Base-by-base conservation (phyloP, 2,888 invertebrate genomes). In the Scrobipalpa atriplicella region DNA sequence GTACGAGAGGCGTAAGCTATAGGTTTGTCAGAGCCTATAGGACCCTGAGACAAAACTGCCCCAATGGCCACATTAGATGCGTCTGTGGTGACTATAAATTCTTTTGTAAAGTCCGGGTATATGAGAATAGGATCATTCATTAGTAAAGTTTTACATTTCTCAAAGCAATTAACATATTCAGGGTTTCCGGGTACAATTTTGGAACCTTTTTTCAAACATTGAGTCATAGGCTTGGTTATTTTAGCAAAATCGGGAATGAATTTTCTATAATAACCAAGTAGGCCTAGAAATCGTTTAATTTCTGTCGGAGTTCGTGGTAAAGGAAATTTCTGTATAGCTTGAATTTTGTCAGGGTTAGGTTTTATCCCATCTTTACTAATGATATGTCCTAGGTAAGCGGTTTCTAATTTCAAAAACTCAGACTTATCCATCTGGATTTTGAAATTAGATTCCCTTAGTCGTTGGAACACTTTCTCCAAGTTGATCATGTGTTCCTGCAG, bases 31-130 rank as follows among this genome's bases (percentile, higher is more conserved):
- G 63, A 54, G n/a, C 70, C 69, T 63, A 68, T 54, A 8, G 66
- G 10, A 0, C 69, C 70, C 64, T 70, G 71, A 1, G 71, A 70
- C 13, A 70, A 39, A 36, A 68, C 62, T 3, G 68, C 69, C n/a
- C 70, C 68, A 52, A 69, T 66, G 0, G 72, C 72, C 18, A 69
- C 21, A 19, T 72, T 68, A 11, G 72, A 69, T 0, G 72, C 72
- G 36, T 72, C 71, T 43, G 70, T 71, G 0, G 70, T 71, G 8
- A 71, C 19, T 1, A 64, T 67, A 10, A 72, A 72, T 9, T 66
- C 66, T 56, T 70, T 71, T 10, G 36, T 63, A 61, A 69, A 73
- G 18, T 71, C 70, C 0, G 70, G 71, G 47, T 71, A 72, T 62
- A 70, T 66, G 11, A 56, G 56, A 9, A 56, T 56, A 16, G 56